Evolutionary conservation across 2,797 vertebrate genomes (phyloP), one percentile per base, ranked within the genome.

Genomic region (Notolepis coatsorum): DNA sequence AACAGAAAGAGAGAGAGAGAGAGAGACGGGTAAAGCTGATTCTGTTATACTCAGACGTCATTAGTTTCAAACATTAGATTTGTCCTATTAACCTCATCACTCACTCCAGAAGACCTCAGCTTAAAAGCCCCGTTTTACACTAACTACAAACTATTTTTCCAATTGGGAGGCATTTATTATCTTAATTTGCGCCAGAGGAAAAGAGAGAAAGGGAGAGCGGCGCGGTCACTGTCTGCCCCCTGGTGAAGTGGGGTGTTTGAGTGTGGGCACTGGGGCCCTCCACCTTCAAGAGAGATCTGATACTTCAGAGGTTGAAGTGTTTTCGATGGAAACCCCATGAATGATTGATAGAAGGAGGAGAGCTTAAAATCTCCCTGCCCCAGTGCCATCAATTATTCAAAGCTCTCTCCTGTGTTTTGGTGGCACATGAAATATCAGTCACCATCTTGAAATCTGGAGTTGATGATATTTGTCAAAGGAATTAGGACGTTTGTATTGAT

Each of bases 321-420:
- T 92, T 93, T 95, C 90, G 93, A 95, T 96, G 94, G 96, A 97
- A 97, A 97, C 94, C 92, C 82, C 95, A 98, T 99, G 94, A 99
- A 98, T 98, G 97, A 98, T 99, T 99, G 95, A 99, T 97, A 95
- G 94, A 95, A 93, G 91, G 89, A 95, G 94, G 93, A 96, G 93
- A 95, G 95, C 92, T 96, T 96, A 94, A 95, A 91, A 94, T 95
- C 89, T 93, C 94, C 93, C 92, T 91, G 92, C 95, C 96, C 94
- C 95, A 93, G 93, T 89, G 69, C 88, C 92, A 97, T 98, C 94
- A 97, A 98, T 97, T 95, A 98, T 98, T 98, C 92, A 99, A 92
- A 87, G 88, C 85, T 82, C 94, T 94, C 92, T 94, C 92, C 84
- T 94, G 94, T 95, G 92, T 94, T 93, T 96, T 94, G 95, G 90